Evolutionary conservation across 1,140 invertebrate genomes (phyloP).

Genomic region (Cydia splendana): DNA sequence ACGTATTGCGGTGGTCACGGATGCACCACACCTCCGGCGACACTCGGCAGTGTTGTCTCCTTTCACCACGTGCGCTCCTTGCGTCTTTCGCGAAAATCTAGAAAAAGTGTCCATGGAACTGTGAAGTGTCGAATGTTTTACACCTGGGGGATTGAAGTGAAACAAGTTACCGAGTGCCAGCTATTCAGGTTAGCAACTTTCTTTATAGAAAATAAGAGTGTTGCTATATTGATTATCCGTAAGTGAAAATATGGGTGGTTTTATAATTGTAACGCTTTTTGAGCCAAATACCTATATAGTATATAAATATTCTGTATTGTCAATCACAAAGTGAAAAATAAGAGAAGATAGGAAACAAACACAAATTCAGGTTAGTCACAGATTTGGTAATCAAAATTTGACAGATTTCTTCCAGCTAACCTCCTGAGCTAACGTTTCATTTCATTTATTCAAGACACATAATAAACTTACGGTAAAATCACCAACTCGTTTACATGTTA

Average conservation of each 20-base stretch:
- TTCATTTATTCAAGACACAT: too few species aligned
- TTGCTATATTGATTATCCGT: too few species aligned
- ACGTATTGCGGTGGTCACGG: background rate
- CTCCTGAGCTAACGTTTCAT: too few species aligned
- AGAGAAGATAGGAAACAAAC: too few species aligned
- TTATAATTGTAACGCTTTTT: too few species aligned
- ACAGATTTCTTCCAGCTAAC: background rate
- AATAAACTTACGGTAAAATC: too few species aligned
- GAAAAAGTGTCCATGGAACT: constrained; percentile 2
- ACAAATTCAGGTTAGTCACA: background rate
- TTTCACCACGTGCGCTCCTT: background rate
- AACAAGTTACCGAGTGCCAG: background rate
- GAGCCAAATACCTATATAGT: too few species aligned
- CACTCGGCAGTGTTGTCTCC: background rate
- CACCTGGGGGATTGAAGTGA: background rate
- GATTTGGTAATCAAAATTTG: background rate
- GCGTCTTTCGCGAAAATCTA: background rate
- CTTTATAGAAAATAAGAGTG: background rate
- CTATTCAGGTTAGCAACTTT: constrained; percentile 19
- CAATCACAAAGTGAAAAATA: too few species aligned
- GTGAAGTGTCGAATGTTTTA: constrained; percentile 4
- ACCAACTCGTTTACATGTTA: too few species aligned
- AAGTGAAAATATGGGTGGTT: too few species aligned
- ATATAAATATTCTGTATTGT: too few species aligned
- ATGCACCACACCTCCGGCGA: background rate